A percentile compares a stretch with the other conserved stretches of the same genome.
Conservation (phyloP, 2,797 vertebrate genomes). For the Spinibarbus caldwelli region DNA sequence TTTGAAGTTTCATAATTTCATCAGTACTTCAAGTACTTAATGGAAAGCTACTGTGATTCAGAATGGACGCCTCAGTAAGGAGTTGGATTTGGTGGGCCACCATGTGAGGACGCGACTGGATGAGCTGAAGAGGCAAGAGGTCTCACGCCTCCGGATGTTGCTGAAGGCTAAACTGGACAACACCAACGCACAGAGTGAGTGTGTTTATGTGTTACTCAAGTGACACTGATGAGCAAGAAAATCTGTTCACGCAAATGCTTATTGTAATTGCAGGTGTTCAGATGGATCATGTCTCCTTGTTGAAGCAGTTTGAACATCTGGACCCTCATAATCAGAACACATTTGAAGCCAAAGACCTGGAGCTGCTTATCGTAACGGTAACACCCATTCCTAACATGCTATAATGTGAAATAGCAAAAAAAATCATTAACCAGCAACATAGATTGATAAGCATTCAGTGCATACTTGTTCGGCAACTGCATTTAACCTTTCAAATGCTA, state of each 20-base stretch:
- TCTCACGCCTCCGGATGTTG: constrained; percentile 89
- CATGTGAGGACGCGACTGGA: constrained; percentile 89
- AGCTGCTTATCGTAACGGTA: constrained; percentile 89
- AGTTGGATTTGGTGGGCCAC: constrained; percentile 90
- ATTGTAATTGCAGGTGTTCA: constrained; percentile 79
- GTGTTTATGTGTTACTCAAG: not conserved
- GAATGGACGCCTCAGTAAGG: constrained; percentile 90
- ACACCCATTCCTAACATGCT: not conserved
- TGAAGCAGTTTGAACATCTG: constrained; percentile 93
- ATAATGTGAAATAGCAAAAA: not conserved
- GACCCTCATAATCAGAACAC: constrained; percentile 93
- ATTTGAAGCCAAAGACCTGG: constrained; percentile 90
- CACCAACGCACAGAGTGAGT: constrained; percentile 85
- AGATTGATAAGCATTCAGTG: not conserved
- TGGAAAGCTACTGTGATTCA: constrained; percentile 53
- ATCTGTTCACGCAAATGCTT: not conserved
- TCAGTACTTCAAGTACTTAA: not conserved
- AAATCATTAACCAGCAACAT: not conserved
- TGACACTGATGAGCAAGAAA: not conserved
- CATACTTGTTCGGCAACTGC: not conserved
- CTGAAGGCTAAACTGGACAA: constrained; percentile 92
- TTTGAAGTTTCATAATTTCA: not conserved
- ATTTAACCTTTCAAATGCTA: not conserved
- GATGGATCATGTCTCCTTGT: constrained; percentile 85
- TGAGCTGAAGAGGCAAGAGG: constrained; percentile 91